Evolutionary conservation across 1,140 invertebrate genomes (phyloP), one percentile per base, ranked within the genome.

Genomic region (Brachionus plicatilis): DNA sequence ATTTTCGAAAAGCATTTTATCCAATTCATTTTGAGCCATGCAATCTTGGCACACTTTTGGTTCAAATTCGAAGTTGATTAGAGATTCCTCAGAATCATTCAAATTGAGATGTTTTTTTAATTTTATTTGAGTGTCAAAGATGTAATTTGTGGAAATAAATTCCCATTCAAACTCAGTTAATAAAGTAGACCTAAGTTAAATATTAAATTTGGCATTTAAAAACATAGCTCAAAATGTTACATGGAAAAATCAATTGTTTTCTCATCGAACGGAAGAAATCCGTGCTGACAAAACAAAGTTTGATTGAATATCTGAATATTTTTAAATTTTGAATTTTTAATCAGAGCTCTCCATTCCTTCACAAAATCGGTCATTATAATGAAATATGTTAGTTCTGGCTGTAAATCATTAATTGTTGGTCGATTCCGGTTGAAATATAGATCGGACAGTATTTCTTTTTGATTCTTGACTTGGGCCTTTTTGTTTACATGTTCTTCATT

Each of bases 311-410:
- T 27, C 20, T 76, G 41, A 8, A 76, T 76, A 12, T 53, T 11
- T 27, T 37, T 33, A 53, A 50, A 76, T 76, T 76, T 76, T 3
- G 72, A 76, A 50, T 76, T 45, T 76, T 76, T 76, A 29, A 76
- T 76, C 45, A 76, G 33, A 76, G 72, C 20, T 6, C 72, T 45
- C 72, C 72, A 76, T 76, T 76, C 72, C 33, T 76, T 76, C 27
- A 76, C 72, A 76, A 76, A 76, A 76, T 76, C 72, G 24, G 72
- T 76, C 45, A 76, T 47, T 9, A 76, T 50, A 6, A 76, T 50
- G 27, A 14, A 76, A 76, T 76, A 76, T 11, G 5, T 76, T 76
- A 12, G 20, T 11, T 76, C 33, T 3, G 20, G 20, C 43, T 76
- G 6, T 27, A 76, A 27, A 14, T 76, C 45, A 11, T 12, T 29